phyloP scores from a whole-genome alignment of 1,140 invertebrate species.

The Rhynchophorus ferrugineus region DNA sequence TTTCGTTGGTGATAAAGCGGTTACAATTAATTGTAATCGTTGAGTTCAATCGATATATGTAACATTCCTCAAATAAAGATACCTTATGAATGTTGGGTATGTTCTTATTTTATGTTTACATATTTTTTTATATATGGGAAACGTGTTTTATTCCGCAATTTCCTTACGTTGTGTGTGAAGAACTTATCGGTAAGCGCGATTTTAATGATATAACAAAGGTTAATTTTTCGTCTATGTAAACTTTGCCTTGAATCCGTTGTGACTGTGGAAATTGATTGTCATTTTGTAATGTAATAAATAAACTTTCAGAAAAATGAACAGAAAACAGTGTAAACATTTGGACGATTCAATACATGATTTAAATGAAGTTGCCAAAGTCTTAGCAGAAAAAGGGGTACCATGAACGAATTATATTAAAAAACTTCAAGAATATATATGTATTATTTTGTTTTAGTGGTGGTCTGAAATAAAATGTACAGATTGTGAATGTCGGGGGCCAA shows the following conservation, averaged over 20 bases:
- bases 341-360: conserved; percentile 9
- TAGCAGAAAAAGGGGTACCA: conserved; percentile 12
- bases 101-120: not conserved
- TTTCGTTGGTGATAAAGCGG: conserved; percentile 1
- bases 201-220: not conserved
- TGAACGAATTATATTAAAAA: not conserved
- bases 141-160: not conserved
- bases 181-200: too few species aligned
- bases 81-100: not conserved
- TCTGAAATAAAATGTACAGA: conserved; percentile 45
- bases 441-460: not conserved
- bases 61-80: not conserved
- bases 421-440: not conserved
- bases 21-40: not conserved
- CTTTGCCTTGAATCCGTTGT: not conserved
- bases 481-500: conserved; percentile 58
- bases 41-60: not conserved
- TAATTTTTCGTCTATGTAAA: not conserved
- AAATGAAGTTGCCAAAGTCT: conserved; percentile 6
- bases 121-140: not conserved
- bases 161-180: not conserved
- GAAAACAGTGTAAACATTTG: conserved; percentile 7
- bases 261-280: not conserved
- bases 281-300: not conserved
- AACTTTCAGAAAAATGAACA: not conserved